Conservation (phyloP, 2,113 vertebrate species). For the Eulemur rufifrons region DNA sequence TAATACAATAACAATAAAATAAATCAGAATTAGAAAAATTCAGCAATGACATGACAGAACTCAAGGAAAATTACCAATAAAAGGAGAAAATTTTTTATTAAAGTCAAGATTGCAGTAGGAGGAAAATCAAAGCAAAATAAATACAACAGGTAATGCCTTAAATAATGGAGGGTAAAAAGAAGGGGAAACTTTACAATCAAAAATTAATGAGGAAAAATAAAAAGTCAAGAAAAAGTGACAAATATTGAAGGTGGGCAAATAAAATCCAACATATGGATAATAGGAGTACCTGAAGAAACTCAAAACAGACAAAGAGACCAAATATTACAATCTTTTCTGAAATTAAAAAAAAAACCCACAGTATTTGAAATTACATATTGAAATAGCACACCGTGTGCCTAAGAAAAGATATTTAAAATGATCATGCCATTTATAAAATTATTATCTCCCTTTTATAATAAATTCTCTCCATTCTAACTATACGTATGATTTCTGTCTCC, state of each 20-base stretch:
- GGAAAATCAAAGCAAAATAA: neutral
- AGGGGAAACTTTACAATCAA: neutral
- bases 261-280: neutral
- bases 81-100: neutral
- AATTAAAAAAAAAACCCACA: neutral
- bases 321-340: slow-evolving; percentile 16
- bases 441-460: neutral
- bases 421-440: neutral
- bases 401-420: neutral
- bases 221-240: neutral
- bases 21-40: neutral
- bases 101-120: neutral
- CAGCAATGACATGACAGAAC: neutral
- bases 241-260: slow-evolving; percentile 7
- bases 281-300: neutral
- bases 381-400: neutral
- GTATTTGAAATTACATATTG: neutral
- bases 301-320: neutral
- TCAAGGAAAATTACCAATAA: slow-evolving; percentile 5
- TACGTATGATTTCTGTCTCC: neutral
- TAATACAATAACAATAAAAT: neutral
- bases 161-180: neutral
- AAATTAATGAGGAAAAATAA: neutral
- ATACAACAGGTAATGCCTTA: neutral
- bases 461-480: neutral